A percentile compares a stretch with the other conserved stretches of the same genome.
phyloP scores from a whole-genome alignment of 2,888 invertebrate species.

The Scaptomyza polygonia region DNA sequence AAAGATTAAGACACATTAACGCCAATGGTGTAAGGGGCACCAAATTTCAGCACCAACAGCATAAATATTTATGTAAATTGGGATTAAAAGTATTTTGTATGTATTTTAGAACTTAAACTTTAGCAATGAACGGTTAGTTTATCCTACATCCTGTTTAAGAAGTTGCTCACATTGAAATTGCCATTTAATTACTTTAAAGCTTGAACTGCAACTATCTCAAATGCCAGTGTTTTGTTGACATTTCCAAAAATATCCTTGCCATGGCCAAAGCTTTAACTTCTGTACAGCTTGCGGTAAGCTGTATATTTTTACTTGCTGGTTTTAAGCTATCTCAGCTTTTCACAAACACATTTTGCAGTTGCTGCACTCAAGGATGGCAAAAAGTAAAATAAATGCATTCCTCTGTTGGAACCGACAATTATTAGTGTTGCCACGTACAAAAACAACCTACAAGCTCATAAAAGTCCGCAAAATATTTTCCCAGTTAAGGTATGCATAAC shows the following conservation, averaged over 20 bases:
- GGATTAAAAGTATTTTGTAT: constrained; percentile 72
- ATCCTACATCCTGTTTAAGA: neutral
- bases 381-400: constrained; percentile 45
- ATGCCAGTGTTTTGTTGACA: constrained; percentile 11
- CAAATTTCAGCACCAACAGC: constrained; percentile 67
- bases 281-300: constrained; percentile 23
- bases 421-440: constrained; percentile 54
- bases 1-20: constrained; percentile 79
- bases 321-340: constrained; percentile 38
- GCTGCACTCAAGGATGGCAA: constrained; percentile 47
- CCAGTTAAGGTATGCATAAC: constrained; percentile 34
- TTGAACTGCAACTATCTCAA: constrained; percentile 34
- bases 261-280: constrained; percentile 14
- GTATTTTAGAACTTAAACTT: constrained; percentile 58
- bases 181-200: constrained; percentile 65
- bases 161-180: constrained; percentile 43
- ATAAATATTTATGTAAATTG: constrained; percentile 79
- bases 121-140: constrained; percentile 18
- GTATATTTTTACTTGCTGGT: constrained; percentile 48
- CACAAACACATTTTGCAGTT: constrained; percentile 46
- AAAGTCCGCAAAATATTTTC: constrained; percentile 38
- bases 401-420: constrained; percentile 32
- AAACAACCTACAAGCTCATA: constrained; percentile 43
- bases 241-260: constrained; percentile 28
- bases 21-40: constrained; percentile 52